Base-by-base conservation (phyloP, 2,113 vertebrate species). In the Fulmarus glacialis region DNA sequence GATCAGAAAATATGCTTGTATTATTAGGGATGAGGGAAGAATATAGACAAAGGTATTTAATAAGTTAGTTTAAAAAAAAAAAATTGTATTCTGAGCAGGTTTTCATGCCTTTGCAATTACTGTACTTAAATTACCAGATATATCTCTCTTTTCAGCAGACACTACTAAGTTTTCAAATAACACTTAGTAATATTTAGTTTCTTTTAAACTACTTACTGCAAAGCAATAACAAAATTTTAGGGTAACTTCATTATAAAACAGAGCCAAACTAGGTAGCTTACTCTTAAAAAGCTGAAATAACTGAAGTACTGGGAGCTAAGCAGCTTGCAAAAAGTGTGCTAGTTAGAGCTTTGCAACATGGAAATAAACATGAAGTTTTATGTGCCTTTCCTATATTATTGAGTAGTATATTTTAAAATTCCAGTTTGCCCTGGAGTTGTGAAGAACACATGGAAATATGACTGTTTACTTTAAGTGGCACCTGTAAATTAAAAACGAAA, bases 401-500 rank as follows among this genome's bases (percentile, higher is more conserved):
- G 56, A 82, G 66, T 32, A 81, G 36, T 87, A 29, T 93, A 67
- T 93, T 96, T 94, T 83, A 94, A 90, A 96, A 88, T 20, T 80
- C 36, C 40, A 40, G 6, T 75, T 87, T 80, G 48, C 74, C 87
- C 89, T 23, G 32, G 52, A 96, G 58, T 94, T 97, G 77, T 72
- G 91, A 93, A 90, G 67, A 84, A 55, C 60, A 29, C n/a, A n/a
- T 91, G 83, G 27, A 95, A 91, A 94, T 82, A 60, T 15, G 74
- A 66, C 85, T 92, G 92, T 75, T 94, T 91, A 52, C 55, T 96
- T 85, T 79, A 82, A 66, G 17, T 59, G 68, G 78, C 56, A 81
- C 62, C 30, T 92, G 74, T 79, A 78, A 96, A 94, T 96, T 92
- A 80, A 87, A 93, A 89, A 62, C 38, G 4, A 94, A 90, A 85